Evolutionary conservation across 2,888 invertebrate species (phyloP), one percentile per base, ranked within the genome.

Genomic region (Hyposoter dolosus): DNA sequence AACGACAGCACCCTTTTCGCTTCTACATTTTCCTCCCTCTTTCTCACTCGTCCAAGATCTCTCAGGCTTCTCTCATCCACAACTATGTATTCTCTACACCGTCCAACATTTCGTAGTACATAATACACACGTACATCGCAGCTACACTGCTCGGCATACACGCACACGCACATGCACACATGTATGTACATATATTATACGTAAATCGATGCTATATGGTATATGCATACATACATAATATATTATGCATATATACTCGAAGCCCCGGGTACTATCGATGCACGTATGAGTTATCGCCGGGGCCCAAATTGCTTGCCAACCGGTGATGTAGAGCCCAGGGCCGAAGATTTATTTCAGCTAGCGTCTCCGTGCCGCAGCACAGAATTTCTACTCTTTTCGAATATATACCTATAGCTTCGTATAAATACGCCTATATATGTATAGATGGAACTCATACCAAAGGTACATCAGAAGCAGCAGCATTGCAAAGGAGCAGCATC

Each of bases 251-350:
- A 89, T 89, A 89, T 89, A 89, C 88, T 82, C 81, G 81, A 84
- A 86, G 82, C 82, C 86, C 72, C 71, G 87, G 88, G 90, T 89
- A 89, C 92, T 93, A 93, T 93, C 93, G 93, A 93, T 93, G 93
- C 92, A 91, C 92, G 93, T 93, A 93, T 93, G 93, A 93, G 93
- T 93, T 93, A 93, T 93, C 93, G 93, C 89, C 91, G 89, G 91
- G 92, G 91, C 93, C 93, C 92, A 93, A 93, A 93, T 93, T 93
- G 92, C 93, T 93, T 93, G 93, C 93, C 93, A 93, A 93, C 92
- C 91, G 90, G 93, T 93, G 93, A 93, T 93, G 92, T 93, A 93
- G 91, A 93, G 93, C 93, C 91, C 90, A 89, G 89, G 91, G 89
- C 90, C 89, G 90, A 92, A 93, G 92, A 93, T 93, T 93, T 93